Base-by-base conservation (phyloP, 1,140 invertebrate genomes). In the Microplitis mediator region DNA sequence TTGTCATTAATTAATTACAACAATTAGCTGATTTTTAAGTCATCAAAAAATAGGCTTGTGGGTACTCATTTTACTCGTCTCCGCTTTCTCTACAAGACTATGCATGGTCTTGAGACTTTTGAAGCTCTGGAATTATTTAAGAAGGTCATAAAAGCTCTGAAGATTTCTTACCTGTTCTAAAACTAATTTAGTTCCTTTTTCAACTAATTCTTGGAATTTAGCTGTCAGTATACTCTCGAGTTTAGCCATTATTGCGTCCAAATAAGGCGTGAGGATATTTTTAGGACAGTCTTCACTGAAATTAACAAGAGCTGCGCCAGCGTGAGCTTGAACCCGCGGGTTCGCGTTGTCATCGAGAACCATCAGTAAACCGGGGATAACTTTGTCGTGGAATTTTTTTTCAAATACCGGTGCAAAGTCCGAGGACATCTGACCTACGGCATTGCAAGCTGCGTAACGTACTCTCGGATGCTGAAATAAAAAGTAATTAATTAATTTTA, bases 281-380 rank as follows among this genome's bases (percentile, higher is more conserved):
- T 99, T 98, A 0, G 98, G 97, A 87, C 98, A 99, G 83, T 99
- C 97, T 89, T 99, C 98, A 82, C 97, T 97, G 86, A 99, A 99
- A 88, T 99, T 99, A 0, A 99, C 98, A 39, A 99, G 88, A 62
- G 98, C 98, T 56, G 98, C 98, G 76, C 93, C 94, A 63, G 94
- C 94, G 82, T 96, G 94, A 56, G 94, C 94, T 88, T 99, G 97
- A 70, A 99, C 98, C 74, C 98, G 89, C 3, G 98, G 97, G 86
- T 97, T 96, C 0, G 88, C 90, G 80, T 95, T 92, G 83, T 99
- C 96, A 80, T 97, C 96, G 74, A 99, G 89, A n/a, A 98, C 90
- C 85, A 92, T 90, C 4, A 99, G 85, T 34, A 99, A 87, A 11
- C 94, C 95, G 51, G 96, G 95, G 45, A 99, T 93, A 62, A 99